phyloP scores from a whole-genome alignment of 92 coral and sea anemone genomes.

The Parazoanthus atlanticus region DNA sequence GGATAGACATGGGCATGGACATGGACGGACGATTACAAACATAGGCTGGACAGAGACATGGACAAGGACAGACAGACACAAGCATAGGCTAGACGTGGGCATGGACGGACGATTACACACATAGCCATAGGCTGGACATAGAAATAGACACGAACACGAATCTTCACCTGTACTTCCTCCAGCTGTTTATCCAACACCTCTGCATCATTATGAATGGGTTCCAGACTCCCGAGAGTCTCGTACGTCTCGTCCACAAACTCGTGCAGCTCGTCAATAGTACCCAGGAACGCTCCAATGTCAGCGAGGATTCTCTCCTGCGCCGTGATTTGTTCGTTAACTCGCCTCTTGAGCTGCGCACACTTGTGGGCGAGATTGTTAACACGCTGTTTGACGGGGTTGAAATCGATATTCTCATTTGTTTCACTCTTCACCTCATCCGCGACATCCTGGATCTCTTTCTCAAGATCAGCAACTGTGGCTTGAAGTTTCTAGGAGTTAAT shows the following conservation, averaged over 20 bases:
- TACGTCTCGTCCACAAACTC: conserved; percentile 66
- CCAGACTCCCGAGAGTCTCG: conserved; percentile 65
- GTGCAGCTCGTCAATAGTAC: conserved; percentile 73
- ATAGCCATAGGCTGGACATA: not conserved
- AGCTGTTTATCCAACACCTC: conserved; percentile 75
- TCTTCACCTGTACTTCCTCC: conserved; percentile 75
- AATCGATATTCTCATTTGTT: conserved; percentile 70
- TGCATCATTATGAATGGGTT: conserved; percentile 85
- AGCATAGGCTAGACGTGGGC: not conserved
- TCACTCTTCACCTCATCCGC: conserved; percentile 74
- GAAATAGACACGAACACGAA: not conserved
- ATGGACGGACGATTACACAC: not conserved
- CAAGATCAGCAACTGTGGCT: conserved; percentile 63
- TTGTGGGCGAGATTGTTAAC: conserved; percentile 69
- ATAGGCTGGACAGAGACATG: not conserved
- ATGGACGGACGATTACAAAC: too few relatives aligned
- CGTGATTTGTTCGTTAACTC: conserved; percentile 60
- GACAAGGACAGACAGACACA: not conserved
- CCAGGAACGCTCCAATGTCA: conserved; percentile 73
- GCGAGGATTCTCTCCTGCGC: conserved; percentile 70
- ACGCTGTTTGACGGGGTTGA: conserved; percentile 81
- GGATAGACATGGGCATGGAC: too few relatives aligned
- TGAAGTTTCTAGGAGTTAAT: conserved; percentile 60
- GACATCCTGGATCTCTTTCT: conserved; percentile 68
- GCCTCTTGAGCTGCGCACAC: conserved; percentile 62